phyloP scores from a whole-genome alignment of 1,140 invertebrate species.

The Meloidogyne floridensis region DNA sequence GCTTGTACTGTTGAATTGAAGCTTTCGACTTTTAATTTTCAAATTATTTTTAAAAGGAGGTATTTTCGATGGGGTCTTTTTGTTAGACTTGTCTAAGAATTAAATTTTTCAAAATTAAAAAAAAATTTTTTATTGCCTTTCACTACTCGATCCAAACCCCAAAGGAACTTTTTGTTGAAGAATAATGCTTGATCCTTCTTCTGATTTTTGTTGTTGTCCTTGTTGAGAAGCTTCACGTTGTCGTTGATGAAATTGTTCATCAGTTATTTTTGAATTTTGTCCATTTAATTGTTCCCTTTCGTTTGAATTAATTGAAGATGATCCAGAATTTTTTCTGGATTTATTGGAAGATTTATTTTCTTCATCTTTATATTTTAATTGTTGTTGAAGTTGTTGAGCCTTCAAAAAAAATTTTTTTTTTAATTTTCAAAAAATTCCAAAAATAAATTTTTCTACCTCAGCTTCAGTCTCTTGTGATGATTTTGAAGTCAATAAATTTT shows the following conservation, averaged over 20 bases:
- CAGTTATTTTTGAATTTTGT: neutral
- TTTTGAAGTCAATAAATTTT: neutral
- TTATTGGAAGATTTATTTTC: neutral
- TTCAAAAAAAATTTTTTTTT: neutral
- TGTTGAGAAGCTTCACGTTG: neutral
- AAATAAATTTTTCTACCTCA: neutral
- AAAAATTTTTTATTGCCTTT: neutral
- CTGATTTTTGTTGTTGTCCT: neutral
- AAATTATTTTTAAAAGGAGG: too few relatives aligned
- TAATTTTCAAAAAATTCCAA: neutral
- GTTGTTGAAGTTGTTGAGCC: neutral
- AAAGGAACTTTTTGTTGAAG: constrained; percentile 9
- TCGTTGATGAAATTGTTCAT: neutral
- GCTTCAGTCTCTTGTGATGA: neutral
- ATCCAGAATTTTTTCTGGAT: neutral
- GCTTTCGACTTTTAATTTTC: too few relatives aligned
- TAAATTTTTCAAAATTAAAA: too few relatives aligned
- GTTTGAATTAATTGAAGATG: neutral
- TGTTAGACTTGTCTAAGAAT: too few relatives aligned
- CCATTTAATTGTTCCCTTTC: neutral
- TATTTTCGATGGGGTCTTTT: too few relatives aligned
- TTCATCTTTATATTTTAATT: neutral
- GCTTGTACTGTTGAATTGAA: too few relatives aligned
- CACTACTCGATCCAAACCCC: constrained; percentile 19
- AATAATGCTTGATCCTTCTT: neutral